Conservation (phyloP, 2,113 vertebrate species). For the Gasterosteus aculeatus region DNA sequence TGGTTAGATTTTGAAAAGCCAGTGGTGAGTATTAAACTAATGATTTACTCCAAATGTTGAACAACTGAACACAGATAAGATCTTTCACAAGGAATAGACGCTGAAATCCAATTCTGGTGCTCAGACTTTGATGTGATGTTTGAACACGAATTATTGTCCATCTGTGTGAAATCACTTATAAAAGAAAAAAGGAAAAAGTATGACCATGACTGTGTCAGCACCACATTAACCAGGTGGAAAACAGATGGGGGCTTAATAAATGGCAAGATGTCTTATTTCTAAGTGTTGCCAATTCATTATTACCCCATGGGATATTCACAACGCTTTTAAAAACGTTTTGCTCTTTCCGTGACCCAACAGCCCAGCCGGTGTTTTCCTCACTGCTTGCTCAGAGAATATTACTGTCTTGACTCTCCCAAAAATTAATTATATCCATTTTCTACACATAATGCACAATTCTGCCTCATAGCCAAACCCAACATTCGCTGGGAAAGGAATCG, state of each 20-base stretch:
- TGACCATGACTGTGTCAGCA: conserved; percentile 21
- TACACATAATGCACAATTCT: background rate
- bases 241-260: conserved; percentile 11
- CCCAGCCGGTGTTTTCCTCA: background rate
- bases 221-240: conserved; percentile 31
- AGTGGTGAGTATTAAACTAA: background rate
- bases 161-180: conserved; percentile 20
- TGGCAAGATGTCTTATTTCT: conserved; percentile 18
- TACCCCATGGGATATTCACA: conserved; percentile 24
- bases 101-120: background rate
- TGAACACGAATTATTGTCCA: conserved; percentile 12
- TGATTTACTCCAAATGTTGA: background rate
- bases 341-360: conserved; percentile 3
- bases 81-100: conserved; percentile 1
- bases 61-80: conserved; percentile 11
- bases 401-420: conserved; percentile 10
- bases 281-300: conserved; percentile 21
- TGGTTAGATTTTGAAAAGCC: conserved; percentile 23
- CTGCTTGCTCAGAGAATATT: conserved; percentile 11
- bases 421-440: conserved; percentile 21
- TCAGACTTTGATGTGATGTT: conserved; percentile 20
- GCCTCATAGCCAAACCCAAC: background rate
- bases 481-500: background rate
- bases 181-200: background rate
- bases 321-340: conserved; percentile 14